Conservation (phyloP, 2,888 invertebrate genomes). For the Micropterix aruncella region DNA sequence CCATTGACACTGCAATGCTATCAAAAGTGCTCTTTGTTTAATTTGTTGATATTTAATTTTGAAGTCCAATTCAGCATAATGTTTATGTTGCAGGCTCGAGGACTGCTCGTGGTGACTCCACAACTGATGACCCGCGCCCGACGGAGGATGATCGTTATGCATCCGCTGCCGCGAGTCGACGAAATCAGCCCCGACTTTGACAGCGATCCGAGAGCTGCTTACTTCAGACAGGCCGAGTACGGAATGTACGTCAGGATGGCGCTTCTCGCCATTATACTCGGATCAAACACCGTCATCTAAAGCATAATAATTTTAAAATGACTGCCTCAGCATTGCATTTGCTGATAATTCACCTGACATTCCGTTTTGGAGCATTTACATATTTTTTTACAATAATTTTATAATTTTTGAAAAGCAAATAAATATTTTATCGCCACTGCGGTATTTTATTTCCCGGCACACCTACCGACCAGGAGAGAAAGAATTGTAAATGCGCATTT, state of each 20-base stretch:
- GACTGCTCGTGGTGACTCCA: slow-evolving; percentile 83
- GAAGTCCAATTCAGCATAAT: slow-evolving; percentile 1
- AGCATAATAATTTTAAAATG: not conserved
- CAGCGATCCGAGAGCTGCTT: slow-evolving; percentile 91
- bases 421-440: too few relatives aligned
- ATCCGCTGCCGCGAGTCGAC: slow-evolving; percentile 87
- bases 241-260: slow-evolving; percentile 99
- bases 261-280: slow-evolving; percentile 79
- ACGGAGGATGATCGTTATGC: slow-evolving; percentile 91
- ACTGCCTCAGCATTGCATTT: too few relatives aligned
- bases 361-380: too few relatives aligned
- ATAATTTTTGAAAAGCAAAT: too few relatives aligned
- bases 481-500: too few relatives aligned
- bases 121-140: slow-evolving; percentile 91
- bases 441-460: too few relatives aligned
- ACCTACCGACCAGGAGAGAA: too few relatives aligned
- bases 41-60: not conserved
- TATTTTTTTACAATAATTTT: too few relatives aligned
- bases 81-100: slow-evolving; percentile 53
- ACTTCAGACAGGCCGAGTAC: slow-evolving; percentile 95
- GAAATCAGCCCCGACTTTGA: slow-evolving; percentile 95
- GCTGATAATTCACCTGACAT: too few relatives aligned
- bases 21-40: not conserved
- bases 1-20: too few relatives aligned
- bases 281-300: slow-evolving; percentile 19